Conservation (phyloP, 2,888 invertebrate genomes). For the Apantesis nais region DNA sequence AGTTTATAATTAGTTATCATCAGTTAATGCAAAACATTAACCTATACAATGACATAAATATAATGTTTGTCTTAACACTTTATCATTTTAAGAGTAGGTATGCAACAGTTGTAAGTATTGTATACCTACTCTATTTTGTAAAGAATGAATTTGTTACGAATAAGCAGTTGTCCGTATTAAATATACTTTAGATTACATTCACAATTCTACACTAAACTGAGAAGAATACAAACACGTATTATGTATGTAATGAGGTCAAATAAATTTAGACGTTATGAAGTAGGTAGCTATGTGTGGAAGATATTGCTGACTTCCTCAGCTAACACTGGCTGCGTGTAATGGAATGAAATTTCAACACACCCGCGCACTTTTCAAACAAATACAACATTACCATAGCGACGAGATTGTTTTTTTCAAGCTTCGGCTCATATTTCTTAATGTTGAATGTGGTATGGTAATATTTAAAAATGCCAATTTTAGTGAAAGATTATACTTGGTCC, state of each 20-base stretch:
- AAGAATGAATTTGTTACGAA: background rate
- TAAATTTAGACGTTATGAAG: background rate
- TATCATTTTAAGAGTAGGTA: background rate
- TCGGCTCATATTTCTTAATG: background rate
- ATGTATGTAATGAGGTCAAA: constrained; percentile 1
- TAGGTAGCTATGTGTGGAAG: background rate
- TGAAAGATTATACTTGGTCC: constrained; percentile 91
- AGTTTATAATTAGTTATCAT: background rate
- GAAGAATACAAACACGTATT: background rate
- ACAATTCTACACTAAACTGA: background rate
- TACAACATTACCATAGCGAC: constrained; percentile 38
- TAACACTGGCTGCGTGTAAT: constrained; percentile 4
- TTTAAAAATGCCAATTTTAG: constrained; percentile 88
- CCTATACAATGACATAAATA: background rate
- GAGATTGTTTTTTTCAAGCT: constrained; percentile 10
- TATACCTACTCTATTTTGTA: background rate
- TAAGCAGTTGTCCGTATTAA: background rate
- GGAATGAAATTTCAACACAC: constrained; percentile 14
- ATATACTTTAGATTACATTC: background rate
- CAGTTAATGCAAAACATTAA: background rate
- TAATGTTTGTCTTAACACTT: background rate
- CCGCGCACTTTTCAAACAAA: constrained; percentile 28
- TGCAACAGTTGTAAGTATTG: background rate
- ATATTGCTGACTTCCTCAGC: background rate
- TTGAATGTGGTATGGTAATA: background rate